Evolutionary conservation across 2,113 vertebrate species (phyloP).

Genomic region (Oreochromis aureus): DNA sequence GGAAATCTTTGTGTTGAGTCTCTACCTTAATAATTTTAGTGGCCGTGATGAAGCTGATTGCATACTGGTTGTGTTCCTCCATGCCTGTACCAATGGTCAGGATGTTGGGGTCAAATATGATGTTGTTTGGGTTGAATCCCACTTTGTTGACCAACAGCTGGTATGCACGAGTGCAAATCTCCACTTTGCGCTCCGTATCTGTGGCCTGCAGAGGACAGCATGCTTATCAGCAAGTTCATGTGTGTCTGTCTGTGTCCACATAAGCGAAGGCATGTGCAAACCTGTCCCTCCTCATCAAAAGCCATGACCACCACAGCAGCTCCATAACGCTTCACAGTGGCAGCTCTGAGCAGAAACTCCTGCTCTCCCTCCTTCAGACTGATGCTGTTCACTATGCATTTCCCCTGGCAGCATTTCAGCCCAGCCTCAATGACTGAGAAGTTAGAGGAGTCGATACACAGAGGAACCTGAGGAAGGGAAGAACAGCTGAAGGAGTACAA

Average conservation of each 20-base stretch:
- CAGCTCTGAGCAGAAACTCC: constrained; percentile 84
- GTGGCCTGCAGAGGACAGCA: constrained; percentile 76
- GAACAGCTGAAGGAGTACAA: background rate
- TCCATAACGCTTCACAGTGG: constrained; percentile 83
- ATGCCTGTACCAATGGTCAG: constrained; percentile 97
- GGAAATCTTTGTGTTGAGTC: background rate
- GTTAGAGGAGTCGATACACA: constrained; percentile 96
- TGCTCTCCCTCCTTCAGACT: constrained; percentile 94
- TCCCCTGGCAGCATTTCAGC: constrained; percentile 93
- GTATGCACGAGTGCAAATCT: constrained; percentile 88
- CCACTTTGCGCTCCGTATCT: constrained; percentile 82
- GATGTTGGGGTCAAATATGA: constrained; percentile 98
- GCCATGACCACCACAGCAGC: constrained; percentile 95
- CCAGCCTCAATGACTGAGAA: constrained; percentile 94
- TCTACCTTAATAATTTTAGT: constrained; percentile 87
- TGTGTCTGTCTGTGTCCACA: background rate
- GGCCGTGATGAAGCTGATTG: constrained; percentile 86
- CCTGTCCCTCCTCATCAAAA: constrained; percentile 95
- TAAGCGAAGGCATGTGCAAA: background rate
- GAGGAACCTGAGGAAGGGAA: constrained; percentile 77
- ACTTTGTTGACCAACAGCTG: constrained; percentile 79
- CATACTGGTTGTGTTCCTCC: constrained; percentile 93
- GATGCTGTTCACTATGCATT: constrained; percentile 96
- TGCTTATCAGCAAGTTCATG: background rate
- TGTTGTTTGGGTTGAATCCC: constrained; percentile 87